These are phyloP conservation scores for Brachyptera putata DNA, from an alignment of 2,888 invertebrate species.

Conservation along the genomic window DNA sequence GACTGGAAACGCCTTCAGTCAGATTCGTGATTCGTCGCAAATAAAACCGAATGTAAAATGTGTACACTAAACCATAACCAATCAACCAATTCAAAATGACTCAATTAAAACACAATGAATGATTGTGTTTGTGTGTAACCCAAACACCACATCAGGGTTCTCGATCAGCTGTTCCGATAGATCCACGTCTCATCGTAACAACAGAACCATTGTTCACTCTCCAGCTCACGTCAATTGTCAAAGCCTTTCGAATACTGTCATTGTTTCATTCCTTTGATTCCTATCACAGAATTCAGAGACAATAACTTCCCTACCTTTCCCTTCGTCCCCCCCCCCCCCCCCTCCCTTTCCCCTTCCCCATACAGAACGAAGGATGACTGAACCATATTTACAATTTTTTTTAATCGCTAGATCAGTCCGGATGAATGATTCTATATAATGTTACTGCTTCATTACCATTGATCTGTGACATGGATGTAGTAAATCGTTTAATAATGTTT, in stretches of 20 bases:
- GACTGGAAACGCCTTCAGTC: too few relatives aligned
- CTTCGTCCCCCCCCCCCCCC: background rate
- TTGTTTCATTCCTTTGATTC: constrained; percentile 16
- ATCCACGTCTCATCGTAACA: background rate
- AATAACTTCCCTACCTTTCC: background rate
- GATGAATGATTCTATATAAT: too few relatives aligned
- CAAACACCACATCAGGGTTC: constrained; percentile 6
- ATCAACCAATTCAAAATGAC: constrained; percentile 6
- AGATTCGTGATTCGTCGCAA: too few relatives aligned
- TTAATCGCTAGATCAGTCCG: constrained; percentile 1
- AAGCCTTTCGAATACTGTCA: constrained; percentile 9
- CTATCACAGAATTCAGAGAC: background rate
- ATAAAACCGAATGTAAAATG: too few relatives aligned
- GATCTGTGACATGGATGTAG: too few relatives aligned
- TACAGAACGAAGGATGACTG: constrained; percentile 1
- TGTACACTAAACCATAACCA: background rate
- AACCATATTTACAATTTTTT: constrained; percentile 7
- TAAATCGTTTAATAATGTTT: too few relatives aligned
- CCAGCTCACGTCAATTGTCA: constrained; percentile 14
- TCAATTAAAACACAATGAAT: constrained; percentile 13
- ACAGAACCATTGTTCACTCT: constrained; percentile 15
- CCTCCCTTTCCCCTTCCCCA: background rate
- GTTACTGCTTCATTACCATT: background rate
- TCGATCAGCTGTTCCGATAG: constrained; percentile 14
- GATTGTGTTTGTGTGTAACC: constrained; percentile 7